Evolutionary conservation across 2,113 vertebrate species (phyloP).

Genomic region (Ploceus nigricollis): DNA sequence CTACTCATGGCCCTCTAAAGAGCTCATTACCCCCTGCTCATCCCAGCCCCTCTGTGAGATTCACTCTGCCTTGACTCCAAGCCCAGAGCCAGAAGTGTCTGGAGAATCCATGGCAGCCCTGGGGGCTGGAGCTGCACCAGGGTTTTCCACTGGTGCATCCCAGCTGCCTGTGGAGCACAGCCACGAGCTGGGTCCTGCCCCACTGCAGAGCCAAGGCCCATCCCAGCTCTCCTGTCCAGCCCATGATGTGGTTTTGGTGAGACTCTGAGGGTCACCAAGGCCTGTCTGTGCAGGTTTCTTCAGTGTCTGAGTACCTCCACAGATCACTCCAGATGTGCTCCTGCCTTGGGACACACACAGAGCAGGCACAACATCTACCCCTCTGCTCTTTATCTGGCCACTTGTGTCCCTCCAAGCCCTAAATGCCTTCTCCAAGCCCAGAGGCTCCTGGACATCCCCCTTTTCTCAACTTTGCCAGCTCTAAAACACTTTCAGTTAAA

Average conservation of each 20-base stretch:
- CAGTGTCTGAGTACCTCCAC: not conserved
- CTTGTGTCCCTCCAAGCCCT: not conserved
- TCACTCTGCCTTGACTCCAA: slow-evolving; percentile 72
- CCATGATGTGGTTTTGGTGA: fast-evolving
- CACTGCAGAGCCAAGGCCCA: not conserved
- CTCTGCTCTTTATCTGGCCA: not conserved
- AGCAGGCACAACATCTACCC: not conserved
- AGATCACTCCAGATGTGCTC: not conserved
- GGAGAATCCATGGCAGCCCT: slow-evolving; percentile 5
- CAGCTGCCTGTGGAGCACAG: not conserved
- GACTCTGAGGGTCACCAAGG: not conserved
- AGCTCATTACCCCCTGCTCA: slow-evolving; percentile 18
- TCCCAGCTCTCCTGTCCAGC: not conserved
- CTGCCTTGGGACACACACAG: not conserved
- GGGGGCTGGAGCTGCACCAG: slow-evolving; percentile 7
- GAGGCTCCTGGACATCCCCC: not conserved
- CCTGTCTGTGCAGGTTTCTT: not conserved
- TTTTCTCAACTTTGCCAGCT: not conserved
- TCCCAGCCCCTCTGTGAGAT: slow-evolving; percentile 59
- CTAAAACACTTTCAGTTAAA: not conserved
- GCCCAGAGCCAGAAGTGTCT: slow-evolving; percentile 62
- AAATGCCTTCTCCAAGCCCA: not conserved
- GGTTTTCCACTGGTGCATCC: slow-evolving; percentile 31
- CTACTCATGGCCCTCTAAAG: slow-evolving; percentile 72
- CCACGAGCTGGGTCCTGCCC: not conserved